A percentile compares a stretch with the other conserved stretches of the same genome.
Evolutionary conservation across 2,113 vertebrate genomes (phyloP).

Genomic region (Thomomys bottae): DNA sequence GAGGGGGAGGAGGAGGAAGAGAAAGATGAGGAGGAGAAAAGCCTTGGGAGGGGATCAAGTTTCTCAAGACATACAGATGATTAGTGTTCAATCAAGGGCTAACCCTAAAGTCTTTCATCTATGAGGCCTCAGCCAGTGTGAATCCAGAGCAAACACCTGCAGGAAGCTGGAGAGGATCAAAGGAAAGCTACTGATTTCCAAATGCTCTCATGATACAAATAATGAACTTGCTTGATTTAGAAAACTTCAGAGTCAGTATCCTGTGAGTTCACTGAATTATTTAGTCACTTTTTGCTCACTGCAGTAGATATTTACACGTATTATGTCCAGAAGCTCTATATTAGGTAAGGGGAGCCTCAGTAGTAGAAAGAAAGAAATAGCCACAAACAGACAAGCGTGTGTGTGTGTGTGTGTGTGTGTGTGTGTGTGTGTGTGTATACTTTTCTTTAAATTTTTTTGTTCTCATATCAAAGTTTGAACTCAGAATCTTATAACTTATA

Average conservation of each 20-base stretch:
- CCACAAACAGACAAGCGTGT: neutral
- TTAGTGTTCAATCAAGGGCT: neutral
- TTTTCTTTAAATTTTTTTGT: too few species aligned
- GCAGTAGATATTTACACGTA: neutral
- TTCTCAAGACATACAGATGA: neutral
- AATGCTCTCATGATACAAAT: neutral
- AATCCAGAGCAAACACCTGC: neutral
- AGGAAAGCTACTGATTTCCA: neutral
- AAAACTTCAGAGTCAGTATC: neutral
- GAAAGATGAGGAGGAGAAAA: neutral
- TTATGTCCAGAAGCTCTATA: neutral
- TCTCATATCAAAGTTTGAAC: too few species aligned
- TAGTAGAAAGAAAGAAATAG: constrained; percentile 33
- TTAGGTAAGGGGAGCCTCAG: neutral
- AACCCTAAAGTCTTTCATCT: neutral
- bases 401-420: too few species aligned
- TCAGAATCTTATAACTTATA: too few species aligned
- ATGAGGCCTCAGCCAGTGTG: neutral
- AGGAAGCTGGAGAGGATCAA: neutral
- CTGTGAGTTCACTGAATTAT: constrained; percentile 14
- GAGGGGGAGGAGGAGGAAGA: too few species aligned
- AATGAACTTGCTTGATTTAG: neutral
- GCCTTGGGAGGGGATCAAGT: neutral
- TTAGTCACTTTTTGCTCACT: neutral
- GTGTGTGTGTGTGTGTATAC: too few species aligned